phyloP scores from a whole-genome alignment of 2,888 invertebrate species.

The Hydrotaea diabolus region DNA sequence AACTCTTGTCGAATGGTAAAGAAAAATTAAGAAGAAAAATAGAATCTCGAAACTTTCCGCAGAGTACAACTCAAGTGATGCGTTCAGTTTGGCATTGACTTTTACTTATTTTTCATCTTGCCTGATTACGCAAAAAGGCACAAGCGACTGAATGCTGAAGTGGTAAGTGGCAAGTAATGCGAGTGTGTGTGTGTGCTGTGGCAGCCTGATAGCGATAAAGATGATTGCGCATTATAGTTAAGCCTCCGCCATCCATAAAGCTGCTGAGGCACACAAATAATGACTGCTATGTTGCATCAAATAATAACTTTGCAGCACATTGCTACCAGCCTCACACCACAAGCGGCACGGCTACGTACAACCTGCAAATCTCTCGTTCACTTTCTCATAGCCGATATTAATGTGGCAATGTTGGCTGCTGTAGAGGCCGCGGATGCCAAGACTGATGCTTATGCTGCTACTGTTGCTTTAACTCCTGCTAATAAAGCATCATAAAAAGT shows the following conservation, averaged over 20 bases:
- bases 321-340: not conserved
- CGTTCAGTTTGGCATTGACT: constrained; percentile 37
- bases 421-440: constrained; percentile 1
- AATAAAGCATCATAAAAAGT: constrained; percentile 65
- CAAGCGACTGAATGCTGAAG: not conserved
- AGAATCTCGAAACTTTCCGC: constrained; percentile 38
- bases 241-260: constrained; percentile 20
- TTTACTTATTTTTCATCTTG: constrained; percentile 9
- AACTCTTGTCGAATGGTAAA: constrained; percentile 45
- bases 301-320: constrained; percentile 42
- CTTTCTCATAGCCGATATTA: not conserved
- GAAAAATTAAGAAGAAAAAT: constrained; percentile 42
- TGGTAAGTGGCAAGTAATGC: not conserved
- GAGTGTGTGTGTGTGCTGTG: not conserved
- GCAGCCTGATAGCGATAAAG: not conserved
- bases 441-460: constrained; percentile 37
- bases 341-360: not conserved
- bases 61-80: constrained; percentile 36
- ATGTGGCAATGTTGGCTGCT: not conserved
- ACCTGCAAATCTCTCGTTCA: not conserved
- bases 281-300: constrained; percentile 43
- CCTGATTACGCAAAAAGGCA: constrained; percentile 34
- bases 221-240: constrained; percentile 6
- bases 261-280: constrained; percentile 23
- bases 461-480: constrained; percentile 49